Evolutionary conservation across 2,113 vertebrate genomes (phyloP), one percentile per base, ranked within the genome.

Genomic region (Semicossyphus pulcher): DNA sequence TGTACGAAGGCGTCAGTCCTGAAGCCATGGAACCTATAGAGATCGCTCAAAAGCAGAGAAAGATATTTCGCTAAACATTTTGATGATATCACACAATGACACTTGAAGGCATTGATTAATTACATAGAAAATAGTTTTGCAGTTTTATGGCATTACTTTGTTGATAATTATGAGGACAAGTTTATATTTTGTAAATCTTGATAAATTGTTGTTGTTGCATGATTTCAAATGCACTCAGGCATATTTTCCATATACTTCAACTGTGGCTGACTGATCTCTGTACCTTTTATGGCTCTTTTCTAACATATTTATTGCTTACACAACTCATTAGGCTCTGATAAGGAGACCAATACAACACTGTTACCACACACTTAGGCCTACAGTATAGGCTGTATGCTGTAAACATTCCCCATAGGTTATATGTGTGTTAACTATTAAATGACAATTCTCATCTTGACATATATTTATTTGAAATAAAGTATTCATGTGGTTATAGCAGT

Each of bases 11-110:
- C 1, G 39, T 21, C 9, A 9, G 9, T 29, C 48, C 66, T 4
- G 86, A 84, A 4, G 31, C 28, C 32, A 54, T 87, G 78, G 72
- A 87, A n/a, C 89, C 85, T 0, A 81, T 34, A 21, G 87, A 84
- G 15, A 84, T 81, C 10, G 77, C 89, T 36, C 18, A 58, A 20
- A 91, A 80, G 21, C 86, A 90, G 70, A 93, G 86, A 54, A 91
- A 62, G 25, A 72, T 91, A 1, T 90, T 89, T 52, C 5, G 39
- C 34, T 89, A 39, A 82, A 56, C 5, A 3, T 32, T 64, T 67
- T 62, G 11, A 20, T 44, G 0, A 36, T n/a, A n/a, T n/a, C 29
- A n/a, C 4, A 41, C 16, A 21, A 14, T 10, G 2, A 62, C n/a
- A 23, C 4, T 4, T 36, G n/a, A 3, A n/a, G n/a, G n/a, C n/a